Evolutionary conservation across 2,888 invertebrate genomes (phyloP), one percentile per base, ranked within the genome.

Genomic region (Empis stercorea): DNA sequence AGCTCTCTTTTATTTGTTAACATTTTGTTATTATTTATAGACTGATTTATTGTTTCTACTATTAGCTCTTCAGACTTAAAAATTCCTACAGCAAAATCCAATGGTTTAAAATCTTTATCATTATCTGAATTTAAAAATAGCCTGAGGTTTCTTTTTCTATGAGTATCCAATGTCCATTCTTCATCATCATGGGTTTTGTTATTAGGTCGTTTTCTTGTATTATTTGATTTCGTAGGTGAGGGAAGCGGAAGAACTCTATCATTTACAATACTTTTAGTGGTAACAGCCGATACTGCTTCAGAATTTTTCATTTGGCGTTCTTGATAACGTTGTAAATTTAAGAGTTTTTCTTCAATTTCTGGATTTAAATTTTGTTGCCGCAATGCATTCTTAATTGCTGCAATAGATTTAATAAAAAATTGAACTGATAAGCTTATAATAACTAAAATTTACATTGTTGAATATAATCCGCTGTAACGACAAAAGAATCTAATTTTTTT

Each of bases 381-480:
- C 51, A 94, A 71, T n/a, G 91, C 92, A 66, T 87, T 89, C 67
- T 87, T 84, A 57, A 94, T 91, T 13, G 92, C 92, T 91, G 73
- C 47, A 73, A 71, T 52, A 45, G 46, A 30, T 44, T n/a, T 32
- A 32, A 44, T 41, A 1, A 15, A 30, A n/a, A n/a, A n/a, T n/a
- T n/a, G n/a, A n/a, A n/a, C n/a, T 27, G 41, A n/a, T 10, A 2
- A 27, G 23, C 2, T 27, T 6, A 4, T 27, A 27, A 6, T 27
- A 4, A 6, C 9, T 27, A 27, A 7, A 27, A 7, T 27, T 80
- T 76, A 88, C 92, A 91, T 78, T 93, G 91, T 66, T 92, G 91
- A 57, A 93, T 89, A 63, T 92, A 92, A 70, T 91, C 89, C 46
- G 89, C 87, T 13, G 92, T 92, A 51, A 93, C 77, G 56, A 89